Evolutionary conservation across 2,888 invertebrate genomes (phyloP).

Genomic region (Dynastes hyllus): DNA sequence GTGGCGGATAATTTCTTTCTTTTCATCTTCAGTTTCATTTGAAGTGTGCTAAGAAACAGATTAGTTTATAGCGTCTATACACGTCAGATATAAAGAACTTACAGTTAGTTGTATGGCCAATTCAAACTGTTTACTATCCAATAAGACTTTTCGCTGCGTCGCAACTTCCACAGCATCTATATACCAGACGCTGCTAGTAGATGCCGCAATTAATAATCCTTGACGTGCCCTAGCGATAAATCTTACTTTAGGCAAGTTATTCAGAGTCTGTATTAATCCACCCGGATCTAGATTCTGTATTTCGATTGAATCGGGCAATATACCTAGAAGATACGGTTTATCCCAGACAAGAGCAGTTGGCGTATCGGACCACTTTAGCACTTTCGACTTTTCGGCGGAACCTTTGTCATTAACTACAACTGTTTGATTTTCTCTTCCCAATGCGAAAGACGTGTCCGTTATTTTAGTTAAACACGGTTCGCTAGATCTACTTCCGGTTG

Average conservation of each 20-base stretch:
- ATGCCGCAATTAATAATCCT: conserved; percentile 90
- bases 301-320: conserved; percentile 88
- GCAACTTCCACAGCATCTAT: conserved; percentile 86
- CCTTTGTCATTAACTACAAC: conserved; percentile 88
- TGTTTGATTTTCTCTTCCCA: conserved; percentile 91
- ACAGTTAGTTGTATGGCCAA: conserved; percentile 93
- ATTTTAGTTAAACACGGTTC: conserved; percentile 90
- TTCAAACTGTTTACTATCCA: conserved; percentile 94
- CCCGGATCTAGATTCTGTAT: conserved; percentile 86
- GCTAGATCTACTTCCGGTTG: conserved; percentile 83
- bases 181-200: conserved; percentile 91
- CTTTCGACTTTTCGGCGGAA: conserved; percentile 80
- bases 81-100: conserved; percentile 65
- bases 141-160: conserved; percentile 87
- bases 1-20: conserved; percentile 85
- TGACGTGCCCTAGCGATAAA: conserved; percentile 83
- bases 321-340: conserved; percentile 92
- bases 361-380: conserved; percentile 86
- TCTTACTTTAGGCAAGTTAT: conserved; percentile 72
- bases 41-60: conserved; percentile 81
- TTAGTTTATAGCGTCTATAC: not conserved
- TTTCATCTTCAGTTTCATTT: conserved; percentile 86
- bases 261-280: conserved; percentile 65
- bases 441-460: conserved; percentile 83
- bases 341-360: conserved; percentile 90